These are phyloP conservation scores for Cephus rjabovi DNA, from an alignment of 2,888 invertebrate genomes.

Conservation along the genomic window DNA sequence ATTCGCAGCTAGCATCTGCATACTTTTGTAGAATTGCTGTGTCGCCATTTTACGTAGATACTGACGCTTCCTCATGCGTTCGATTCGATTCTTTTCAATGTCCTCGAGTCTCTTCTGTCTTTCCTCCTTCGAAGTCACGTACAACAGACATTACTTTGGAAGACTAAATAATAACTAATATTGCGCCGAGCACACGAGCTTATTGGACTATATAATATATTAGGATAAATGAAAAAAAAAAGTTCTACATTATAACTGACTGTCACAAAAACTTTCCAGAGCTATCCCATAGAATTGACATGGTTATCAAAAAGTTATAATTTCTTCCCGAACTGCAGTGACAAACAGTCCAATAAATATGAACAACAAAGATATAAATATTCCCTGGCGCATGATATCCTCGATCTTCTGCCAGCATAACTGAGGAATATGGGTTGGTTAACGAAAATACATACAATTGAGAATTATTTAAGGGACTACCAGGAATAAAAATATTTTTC, in stretches of 20 bases:
- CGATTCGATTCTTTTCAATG: conserved; percentile 76
- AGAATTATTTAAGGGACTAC: conserved; percentile 6
- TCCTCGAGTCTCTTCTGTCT: conserved; percentile 80
- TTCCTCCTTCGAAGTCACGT: conserved; percentile 73
- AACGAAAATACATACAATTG: background rate
- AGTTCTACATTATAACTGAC: conserved; percentile 9
- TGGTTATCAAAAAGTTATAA: conserved; percentile 18
- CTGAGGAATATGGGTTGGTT: conserved; percentile 43
- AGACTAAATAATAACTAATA: conserved; percentile 19
- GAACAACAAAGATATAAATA: conserved; percentile 55
- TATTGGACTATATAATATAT: background rate
- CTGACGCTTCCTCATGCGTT: conserved; percentile 74
- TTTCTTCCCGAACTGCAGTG: conserved; percentile 45
- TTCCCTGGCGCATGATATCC: conserved; percentile 53
- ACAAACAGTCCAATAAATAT: conserved; percentile 53
- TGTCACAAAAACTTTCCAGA: background rate
- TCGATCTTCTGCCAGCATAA: conserved; percentile 55
- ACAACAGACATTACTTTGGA: conserved; percentile 25
- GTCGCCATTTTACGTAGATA: conserved; percentile 81
- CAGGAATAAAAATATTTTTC: background rate
- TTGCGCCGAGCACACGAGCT: background rate
- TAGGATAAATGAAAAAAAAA: background rate
- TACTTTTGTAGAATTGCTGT: conserved; percentile 85
- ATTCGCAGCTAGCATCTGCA: conserved; percentile 86
- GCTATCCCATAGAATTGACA: background rate